Conservation (phyloP, 2,113 vertebrate species). For the Himantopus leucocephalus region DNA sequence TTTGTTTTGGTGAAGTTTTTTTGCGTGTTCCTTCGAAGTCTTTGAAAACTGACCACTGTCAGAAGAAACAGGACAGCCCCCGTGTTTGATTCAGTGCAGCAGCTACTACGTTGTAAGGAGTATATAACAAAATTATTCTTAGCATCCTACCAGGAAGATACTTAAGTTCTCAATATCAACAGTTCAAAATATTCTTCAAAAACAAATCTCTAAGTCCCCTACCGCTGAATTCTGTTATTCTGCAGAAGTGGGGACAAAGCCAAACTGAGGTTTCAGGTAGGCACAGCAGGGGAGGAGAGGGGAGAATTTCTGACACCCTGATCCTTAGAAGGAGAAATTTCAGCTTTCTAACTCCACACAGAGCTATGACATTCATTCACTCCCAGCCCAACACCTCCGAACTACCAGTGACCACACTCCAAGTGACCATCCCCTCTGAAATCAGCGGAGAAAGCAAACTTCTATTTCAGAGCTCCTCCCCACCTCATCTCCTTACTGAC, state of each 20-base stretch:
- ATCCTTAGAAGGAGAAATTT: neutral
- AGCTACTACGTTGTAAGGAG: neutral
- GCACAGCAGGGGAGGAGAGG: neutral
- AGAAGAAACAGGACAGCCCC: neutral
- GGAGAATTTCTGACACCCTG: neutral
- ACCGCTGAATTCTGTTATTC: neutral
- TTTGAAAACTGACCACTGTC: neutral
- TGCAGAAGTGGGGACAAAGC: neutral
- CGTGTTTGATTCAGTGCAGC: neutral
- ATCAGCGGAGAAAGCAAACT: neutral
- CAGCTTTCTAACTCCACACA: neutral
- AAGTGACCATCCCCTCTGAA: neutral
- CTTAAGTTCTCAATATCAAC: neutral
- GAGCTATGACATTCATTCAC: neutral
- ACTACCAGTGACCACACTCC: neutral
- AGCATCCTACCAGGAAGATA: neutral
- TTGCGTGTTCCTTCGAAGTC: neutral
- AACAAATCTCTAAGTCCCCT: neutral
- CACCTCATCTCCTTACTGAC: neutral
- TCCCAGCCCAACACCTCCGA: neutral
- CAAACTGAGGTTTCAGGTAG: neutral
- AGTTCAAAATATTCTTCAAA: neutral
- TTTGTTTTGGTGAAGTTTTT: neutral
- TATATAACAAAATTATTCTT: neutral
- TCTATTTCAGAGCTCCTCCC: neutral